phyloP scores from a whole-genome alignment of 2,888 invertebrate species.

The Eulithis prunata region DNA sequence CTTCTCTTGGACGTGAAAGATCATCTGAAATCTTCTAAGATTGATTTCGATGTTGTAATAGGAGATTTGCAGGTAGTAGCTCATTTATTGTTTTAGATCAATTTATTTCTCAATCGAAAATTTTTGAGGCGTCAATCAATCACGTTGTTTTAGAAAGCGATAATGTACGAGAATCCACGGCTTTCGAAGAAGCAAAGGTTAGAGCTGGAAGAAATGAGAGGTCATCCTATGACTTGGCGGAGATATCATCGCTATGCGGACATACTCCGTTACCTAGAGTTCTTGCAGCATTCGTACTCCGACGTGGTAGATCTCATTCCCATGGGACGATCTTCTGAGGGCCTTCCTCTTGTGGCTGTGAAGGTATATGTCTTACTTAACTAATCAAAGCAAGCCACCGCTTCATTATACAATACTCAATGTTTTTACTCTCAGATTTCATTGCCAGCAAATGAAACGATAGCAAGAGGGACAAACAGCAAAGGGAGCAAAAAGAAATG shows the following conservation, averaged over 20 bases:
- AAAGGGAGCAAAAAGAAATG: conserved; percentile 74
- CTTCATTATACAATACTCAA: neutral
- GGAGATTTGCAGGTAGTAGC: conserved; percentile 88
- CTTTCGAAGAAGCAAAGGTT: conserved; percentile 85
- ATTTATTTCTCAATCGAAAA: neutral
- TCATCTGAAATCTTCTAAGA: conserved; percentile 84
- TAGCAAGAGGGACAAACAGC: conserved; percentile 44
- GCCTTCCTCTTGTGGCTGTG: conserved; percentile 87
- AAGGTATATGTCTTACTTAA: conserved; percentile 77
- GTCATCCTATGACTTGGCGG: conserved; percentile 88
- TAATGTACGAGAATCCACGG: conserved; percentile 87
- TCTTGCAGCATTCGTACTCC: conserved; percentile 86
- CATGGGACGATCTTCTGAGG: conserved; percentile 89
- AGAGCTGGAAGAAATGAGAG: conserved; percentile 82
- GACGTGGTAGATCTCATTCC: conserved; percentile 87
- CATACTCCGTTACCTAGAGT: conserved; percentile 88
- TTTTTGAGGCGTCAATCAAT: conserved; percentile 2
- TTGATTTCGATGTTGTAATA: conserved; percentile 87
- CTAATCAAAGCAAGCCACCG: neutral
- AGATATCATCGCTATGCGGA: conserved; percentile 89
- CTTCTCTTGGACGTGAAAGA: conserved; percentile 84
- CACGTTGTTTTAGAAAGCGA: conserved; percentile 82
- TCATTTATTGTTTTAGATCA: neutral
- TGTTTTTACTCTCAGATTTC: conserved; percentile 58
- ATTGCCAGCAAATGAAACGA: conserved; percentile 63